Evolutionary conservation across 2,888 invertebrate genomes (phyloP).

Genomic region (Carcina quercana): DNA sequence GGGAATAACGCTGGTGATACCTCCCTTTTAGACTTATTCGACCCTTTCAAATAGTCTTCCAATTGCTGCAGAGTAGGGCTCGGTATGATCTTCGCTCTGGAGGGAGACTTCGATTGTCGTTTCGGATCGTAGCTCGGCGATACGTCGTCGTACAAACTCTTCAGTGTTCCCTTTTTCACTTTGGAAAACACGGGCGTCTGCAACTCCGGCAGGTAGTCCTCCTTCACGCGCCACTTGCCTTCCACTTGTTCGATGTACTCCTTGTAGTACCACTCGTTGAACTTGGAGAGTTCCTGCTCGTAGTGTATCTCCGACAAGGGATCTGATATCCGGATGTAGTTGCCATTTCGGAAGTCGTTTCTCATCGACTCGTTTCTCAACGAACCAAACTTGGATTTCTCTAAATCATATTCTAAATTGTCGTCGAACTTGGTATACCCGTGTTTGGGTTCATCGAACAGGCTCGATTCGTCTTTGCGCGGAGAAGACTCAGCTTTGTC

Average conservation of each 20-base stretch:
- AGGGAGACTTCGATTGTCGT: slow-evolving; percentile 46
- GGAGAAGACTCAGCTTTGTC: slow-evolving; percentile 20
- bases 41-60: slow-evolving; percentile 60
- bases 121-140: slow-evolving; percentile 51
- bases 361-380: slow-evolving; percentile 36
- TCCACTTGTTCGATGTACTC: slow-evolving; percentile 55
- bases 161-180: slow-evolving; percentile 53
- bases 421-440: slow-evolving; percentile 43
- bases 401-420: slow-evolving; percentile 43
- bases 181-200: slow-evolving; percentile 67
- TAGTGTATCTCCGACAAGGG: slow-evolving; percentile 56
- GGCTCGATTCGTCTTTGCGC: slow-evolving; percentile 33
- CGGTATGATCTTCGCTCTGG: slow-evolving; percentile 49
- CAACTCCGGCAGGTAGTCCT: slow-evolving; percentile 60
- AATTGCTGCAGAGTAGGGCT: slow-evolving; percentile 65
- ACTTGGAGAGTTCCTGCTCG: slow-evolving; percentile 59
- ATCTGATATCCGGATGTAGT: slow-evolving; percentile 55
- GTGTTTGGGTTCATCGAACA: slow-evolving; percentile 40
- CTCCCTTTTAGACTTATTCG: slow-evolving; percentile 43
- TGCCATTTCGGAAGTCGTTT: slow-evolving; percentile 43
- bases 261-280: slow-evolving; percentile 58
- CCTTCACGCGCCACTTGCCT: slow-evolving; percentile 49
- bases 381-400: slow-evolving; percentile 63
- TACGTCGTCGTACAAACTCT: slow-evolving; percentile 50
- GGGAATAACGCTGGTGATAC: slow-evolving; percentile 65